Evolutionary conservation across 1,140 invertebrate genomes (phyloP), one percentile per base, ranked within the genome.

Genomic region (Meteorus sp.): DNA sequence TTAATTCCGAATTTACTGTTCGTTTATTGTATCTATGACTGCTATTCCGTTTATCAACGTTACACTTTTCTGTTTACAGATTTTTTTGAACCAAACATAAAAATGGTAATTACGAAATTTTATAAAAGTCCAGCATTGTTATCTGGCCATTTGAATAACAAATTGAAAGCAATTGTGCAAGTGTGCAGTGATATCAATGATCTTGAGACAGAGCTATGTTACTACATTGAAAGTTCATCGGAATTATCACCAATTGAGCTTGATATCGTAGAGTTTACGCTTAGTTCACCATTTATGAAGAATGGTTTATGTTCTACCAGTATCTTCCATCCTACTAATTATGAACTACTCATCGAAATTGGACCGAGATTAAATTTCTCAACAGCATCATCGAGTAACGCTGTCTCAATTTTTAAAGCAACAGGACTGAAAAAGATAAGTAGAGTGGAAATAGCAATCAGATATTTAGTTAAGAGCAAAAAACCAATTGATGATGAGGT

Each of bases 331-430:
- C 61, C 75, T 11, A 53, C 70, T 37, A 56, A 82, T 11, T 29
- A 43, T 62, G 75, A 80, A 51, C 62, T 84, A 2, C 56, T 90
- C 20, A 85, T 92, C 65, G 91, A 93, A 84, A 89, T 92, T 74
- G 91, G 91, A 22, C 91, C 91, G 31, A 92, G 93, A 71, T 85
- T 95, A 58, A 97, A 95, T 78, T 97, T 97, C 76, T 95, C 92
- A 7, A 97, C 95, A 33, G 87, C 95, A 0, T 94, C 94, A 71
- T 97, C 94, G 1, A 96, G 92, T 60, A 98, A 98, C 81, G 92
- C 93, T 47, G 91, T 97, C 2, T 94, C 94, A 23, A 97, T 98
- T 63, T 96, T 92, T 75, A 84, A 89, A 62, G 90, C 92, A 60
- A 84, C 95, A 47, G 88, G 90, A 5, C 74, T 97, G 4, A 74